Percentiles rank a stretch among this genome's conserved stretches.
phyloP scores from a whole-genome alignment of 2,797 vertebrate genomes.

The Phalanger gymnotis region DNA sequence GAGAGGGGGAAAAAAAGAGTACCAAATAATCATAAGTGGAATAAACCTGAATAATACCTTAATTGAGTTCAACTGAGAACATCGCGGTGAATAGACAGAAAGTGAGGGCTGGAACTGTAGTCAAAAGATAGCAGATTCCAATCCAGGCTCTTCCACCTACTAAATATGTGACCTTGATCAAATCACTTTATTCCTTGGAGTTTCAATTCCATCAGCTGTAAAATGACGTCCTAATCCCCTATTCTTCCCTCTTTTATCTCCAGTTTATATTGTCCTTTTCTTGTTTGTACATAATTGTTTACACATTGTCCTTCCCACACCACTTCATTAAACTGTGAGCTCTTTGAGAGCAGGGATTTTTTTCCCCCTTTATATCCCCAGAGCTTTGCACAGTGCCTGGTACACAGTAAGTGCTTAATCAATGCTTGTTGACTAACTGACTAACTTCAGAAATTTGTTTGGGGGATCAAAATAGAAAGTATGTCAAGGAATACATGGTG shows the following conservation, averaged over 20 bases:
- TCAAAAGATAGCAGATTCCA: too few species aligned
- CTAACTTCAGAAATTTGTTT: not conserved
- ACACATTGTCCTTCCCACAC: not conserved
- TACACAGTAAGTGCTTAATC: not conserved
- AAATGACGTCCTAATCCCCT: not conserved
- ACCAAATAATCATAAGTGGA: slow-evolving; percentile 52
- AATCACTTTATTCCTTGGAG: not conserved
- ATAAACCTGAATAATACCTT: slow-evolving; percentile 73
- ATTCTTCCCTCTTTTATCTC: not conserved
- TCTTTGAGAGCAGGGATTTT: not conserved
- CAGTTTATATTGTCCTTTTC: not conserved
- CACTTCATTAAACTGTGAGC: not conserved
- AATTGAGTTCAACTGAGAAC: slow-evolving; percentile 49
- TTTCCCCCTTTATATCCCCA: not conserved
- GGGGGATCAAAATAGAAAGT: not conserved
- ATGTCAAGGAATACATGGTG: not conserved
- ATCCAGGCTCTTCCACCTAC: not conserved
- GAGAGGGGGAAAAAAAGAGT: slow-evolving; percentile 34
- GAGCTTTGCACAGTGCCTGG: not conserved
- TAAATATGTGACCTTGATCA: not conserved
- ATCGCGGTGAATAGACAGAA: not conserved
- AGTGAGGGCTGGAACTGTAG: not conserved
- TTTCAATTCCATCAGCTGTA: not conserved
- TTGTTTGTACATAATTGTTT: not conserved
- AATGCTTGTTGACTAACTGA: not conserved